phyloP scores from a whole-genome alignment of 1,140 invertebrate genomes.

The Scaptomyza montana region DNA sequence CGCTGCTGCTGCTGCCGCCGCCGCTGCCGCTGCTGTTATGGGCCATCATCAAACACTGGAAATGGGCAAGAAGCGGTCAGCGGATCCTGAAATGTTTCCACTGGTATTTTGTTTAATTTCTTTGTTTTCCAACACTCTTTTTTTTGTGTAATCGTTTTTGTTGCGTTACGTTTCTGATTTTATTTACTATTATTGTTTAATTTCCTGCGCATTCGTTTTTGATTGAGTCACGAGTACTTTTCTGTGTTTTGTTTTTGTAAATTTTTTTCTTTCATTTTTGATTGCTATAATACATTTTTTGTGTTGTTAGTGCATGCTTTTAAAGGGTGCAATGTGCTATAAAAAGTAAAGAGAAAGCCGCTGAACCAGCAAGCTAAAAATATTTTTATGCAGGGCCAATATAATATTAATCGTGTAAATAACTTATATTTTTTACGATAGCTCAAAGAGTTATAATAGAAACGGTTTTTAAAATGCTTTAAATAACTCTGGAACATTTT shows the following conservation, averaged over 20 bases:
- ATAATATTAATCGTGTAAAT: background rate
- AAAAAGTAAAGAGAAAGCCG: background rate
- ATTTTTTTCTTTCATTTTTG: constrained; percentile 4
- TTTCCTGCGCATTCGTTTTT: constrained; percentile 24
- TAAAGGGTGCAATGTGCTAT: constrained; percentile 3
- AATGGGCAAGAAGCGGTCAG: constrained; percentile 91
- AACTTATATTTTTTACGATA: background rate
- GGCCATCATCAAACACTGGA: constrained; percentile 84
- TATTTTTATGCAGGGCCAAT: background rate
- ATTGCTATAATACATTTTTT: background rate
- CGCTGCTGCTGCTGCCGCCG: constrained; percentile 83
- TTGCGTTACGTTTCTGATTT: constrained; percentile 29
- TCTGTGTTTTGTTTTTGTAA: constrained; percentile 6
- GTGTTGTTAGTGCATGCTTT: constrained; percentile 37
- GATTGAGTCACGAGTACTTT: constrained; percentile 38
- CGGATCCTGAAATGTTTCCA: constrained; percentile 90
- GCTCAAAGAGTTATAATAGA: background rate
- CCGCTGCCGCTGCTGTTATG: constrained; percentile 83
- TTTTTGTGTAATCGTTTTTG: constrained; percentile 40
- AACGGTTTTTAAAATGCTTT: background rate
- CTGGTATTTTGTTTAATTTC: constrained; percentile 88
- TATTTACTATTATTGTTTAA: constrained; percentile 31
- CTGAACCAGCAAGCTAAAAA: background rate
- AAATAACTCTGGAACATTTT: background rate
- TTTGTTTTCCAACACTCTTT: constrained; percentile 24